Evolutionary conservation across 2,888 invertebrate genomes (phyloP), one percentile per base, ranked within the genome.

Genomic region (Eubasilissa splendida): DNA sequence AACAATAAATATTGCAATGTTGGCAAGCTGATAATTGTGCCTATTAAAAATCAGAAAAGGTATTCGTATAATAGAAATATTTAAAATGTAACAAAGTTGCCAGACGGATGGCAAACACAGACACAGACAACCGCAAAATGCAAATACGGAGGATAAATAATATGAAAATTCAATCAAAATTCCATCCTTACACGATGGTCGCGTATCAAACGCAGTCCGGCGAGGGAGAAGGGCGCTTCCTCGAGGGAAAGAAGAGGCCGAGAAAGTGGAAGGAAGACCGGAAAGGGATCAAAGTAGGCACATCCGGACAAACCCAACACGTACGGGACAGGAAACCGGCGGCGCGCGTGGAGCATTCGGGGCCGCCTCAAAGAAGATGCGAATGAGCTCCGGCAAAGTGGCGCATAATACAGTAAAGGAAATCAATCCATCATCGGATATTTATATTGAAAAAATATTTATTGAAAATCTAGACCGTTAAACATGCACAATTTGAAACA

Each of bases 161-260:
- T 80, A 82, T 82, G 82, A 82, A 82, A 82, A 82, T 82, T 82
- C 75, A 82, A 82, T 82, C 80, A 82, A 71, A 78, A 77, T 76
- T 54, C 65, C 70, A 75, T 76, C 58, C 63, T 58, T 59, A 82
- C 76, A 79, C 74, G 56, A 65, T 53, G 53, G 50, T 68, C 42
- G 50, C 71, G 54, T 60, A 73, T 80, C 80, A 78, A 79, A 78
- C 79, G 73, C 33, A 52, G 52, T 65, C 54, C 63, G 14, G 65
- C 53, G 52, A 33, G 53, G 22, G 65, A 4, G 22, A 22, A 22
- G 63, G 63, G 54, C 1, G 31, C 54, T 33, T 11, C 54, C 71
- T 22, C 65, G 75, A 66, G 76, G 71, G 71, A 54, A 65, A 73
- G 78, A 54, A 75, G 82, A 60, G 9, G 70, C 75, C 79, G 59